These are phyloP conservation scores for Zaprionus nigranus DNA, from an alignment of 1,140 invertebrate species.

Conservation along the genomic window DNA sequence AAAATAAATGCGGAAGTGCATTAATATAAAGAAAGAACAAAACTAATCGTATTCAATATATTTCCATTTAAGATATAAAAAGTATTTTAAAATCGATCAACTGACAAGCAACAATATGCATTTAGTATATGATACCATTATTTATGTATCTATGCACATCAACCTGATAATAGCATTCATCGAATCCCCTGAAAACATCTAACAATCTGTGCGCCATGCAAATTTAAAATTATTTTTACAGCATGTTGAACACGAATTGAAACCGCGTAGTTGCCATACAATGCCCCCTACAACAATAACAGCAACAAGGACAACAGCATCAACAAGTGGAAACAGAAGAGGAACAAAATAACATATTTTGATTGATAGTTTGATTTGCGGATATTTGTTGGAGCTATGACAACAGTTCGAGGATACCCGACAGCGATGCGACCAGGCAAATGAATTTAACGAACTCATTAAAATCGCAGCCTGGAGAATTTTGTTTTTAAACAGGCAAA, in stretches of 20 bases:
- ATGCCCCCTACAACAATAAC: background rate
- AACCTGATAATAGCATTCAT: background rate
- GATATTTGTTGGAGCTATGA: slow-evolving; percentile 8
- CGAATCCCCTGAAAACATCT: background rate
- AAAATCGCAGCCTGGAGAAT: too few relatives aligned
- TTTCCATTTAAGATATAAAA: too few relatives aligned
- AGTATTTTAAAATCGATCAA: too few relatives aligned
- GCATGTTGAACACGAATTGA: slow-evolving; percentile 2
- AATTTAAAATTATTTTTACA: slow-evolving; percentile 30
- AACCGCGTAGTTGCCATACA: background rate
- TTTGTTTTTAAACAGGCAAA: too few relatives aligned
- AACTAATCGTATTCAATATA: too few relatives aligned
- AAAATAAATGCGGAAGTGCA: too few relatives aligned
- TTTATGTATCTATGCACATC: background rate
- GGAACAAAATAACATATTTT: background rate
- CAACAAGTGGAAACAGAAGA: slow-evolving; percentile 12
- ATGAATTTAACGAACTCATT: slow-evolving; percentile 62
- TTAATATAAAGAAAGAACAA: too few relatives aligned
- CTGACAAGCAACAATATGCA: too few relatives aligned
- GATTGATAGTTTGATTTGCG: slow-evolving; percentile 19
- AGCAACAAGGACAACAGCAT: slow-evolving; percentile 1
- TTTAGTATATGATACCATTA: background rate
- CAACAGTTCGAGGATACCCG: slow-evolving; percentile 5
- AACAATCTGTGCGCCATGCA: slow-evolving; percentile 18
- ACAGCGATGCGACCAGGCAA: slow-evolving; percentile 22